These are phyloP conservation scores for Nomada ferruginata DNA, from an alignment of 2,888 invertebrate genomes.

Conservation along the genomic window DNA sequence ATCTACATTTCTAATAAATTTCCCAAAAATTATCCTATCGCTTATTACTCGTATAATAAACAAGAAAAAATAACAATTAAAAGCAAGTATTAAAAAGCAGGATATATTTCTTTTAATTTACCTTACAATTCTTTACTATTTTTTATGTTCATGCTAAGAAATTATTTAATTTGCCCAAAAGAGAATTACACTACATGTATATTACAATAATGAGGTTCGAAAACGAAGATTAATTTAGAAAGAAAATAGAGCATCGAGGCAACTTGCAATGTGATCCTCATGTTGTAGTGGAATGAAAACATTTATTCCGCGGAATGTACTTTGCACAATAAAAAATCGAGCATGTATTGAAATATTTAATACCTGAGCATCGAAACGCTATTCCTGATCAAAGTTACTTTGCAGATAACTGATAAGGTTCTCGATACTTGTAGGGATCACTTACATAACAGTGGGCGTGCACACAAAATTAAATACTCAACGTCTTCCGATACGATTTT, in stretches of 20 bases:
- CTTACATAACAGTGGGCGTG: conserved; percentile 72
- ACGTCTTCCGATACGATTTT: conserved; percentile 13
- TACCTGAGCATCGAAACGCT: conserved; percentile 30
- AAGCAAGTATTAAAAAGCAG: too few relatives aligned
- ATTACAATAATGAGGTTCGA: too few relatives aligned
- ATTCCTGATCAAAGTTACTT: conserved; percentile 68
- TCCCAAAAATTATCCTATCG: too few relatives aligned
- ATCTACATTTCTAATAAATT: too few relatives aligned
- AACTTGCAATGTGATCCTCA: not conserved
- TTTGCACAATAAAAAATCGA: conserved; percentile 9
- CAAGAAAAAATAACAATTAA: too few relatives aligned
- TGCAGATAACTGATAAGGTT: conserved; percentile 72
- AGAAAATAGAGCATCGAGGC: not conserved
- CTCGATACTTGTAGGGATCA: conserved; percentile 46
- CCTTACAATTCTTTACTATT: too few relatives aligned
- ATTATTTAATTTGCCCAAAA: too few relatives aligned
- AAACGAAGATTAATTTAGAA: not conserved
- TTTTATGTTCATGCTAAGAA: too few relatives aligned
- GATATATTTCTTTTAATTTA: too few relatives aligned
- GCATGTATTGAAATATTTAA: conserved; percentile 45
- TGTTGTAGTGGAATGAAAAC: not conserved
- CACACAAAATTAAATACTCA: conserved; percentile 61
- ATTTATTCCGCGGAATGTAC: not conserved
- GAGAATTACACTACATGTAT: too few relatives aligned
- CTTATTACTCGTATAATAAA: too few relatives aligned